phyloP scores from a whole-genome alignment of 2,888 invertebrate species.

The Tolmerus cingulatus region DNA sequence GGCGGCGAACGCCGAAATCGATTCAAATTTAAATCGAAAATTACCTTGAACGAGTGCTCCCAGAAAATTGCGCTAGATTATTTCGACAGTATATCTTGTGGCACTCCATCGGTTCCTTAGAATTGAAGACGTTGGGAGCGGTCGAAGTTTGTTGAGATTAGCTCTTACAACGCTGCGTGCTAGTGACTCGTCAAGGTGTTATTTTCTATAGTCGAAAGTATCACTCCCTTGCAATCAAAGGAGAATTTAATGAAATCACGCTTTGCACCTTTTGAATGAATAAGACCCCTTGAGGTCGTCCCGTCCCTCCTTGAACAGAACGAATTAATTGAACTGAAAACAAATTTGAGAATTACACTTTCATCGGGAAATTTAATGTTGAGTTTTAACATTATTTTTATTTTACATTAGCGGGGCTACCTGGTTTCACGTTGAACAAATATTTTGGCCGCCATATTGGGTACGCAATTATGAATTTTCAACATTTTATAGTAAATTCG shows the following conservation, averaged over 20 bases:
- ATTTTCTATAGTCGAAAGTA: background rate
- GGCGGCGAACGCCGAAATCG: background rate
- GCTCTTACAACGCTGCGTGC: background rate
- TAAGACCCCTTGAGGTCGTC: background rate
- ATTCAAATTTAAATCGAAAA: conserved; percentile 28
- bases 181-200: background rate
- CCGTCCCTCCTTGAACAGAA: background rate
- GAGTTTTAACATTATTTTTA: too few relatives aligned
- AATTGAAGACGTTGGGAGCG: background rate
- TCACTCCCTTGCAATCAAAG: background rate
- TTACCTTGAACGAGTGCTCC: conserved; percentile 2
- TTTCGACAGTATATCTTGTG: background rate
- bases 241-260: background rate
- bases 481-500: too few relatives aligned
- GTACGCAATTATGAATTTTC: too few relatives aligned
- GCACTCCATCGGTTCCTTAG: background rate
- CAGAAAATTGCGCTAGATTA: conserved; percentile 1
- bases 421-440: too few relatives aligned
- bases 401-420: too few relatives aligned
- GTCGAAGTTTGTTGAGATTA: background rate
- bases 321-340: background rate
- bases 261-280: background rate
- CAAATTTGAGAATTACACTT: background rate
- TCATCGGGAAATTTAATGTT: background rate
- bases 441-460: too few relatives aligned